These are phyloP conservation scores for Coenonympha glycerion DNA, from an alignment of 2,888 invertebrate species.

Conservation along the genomic window DNA sequence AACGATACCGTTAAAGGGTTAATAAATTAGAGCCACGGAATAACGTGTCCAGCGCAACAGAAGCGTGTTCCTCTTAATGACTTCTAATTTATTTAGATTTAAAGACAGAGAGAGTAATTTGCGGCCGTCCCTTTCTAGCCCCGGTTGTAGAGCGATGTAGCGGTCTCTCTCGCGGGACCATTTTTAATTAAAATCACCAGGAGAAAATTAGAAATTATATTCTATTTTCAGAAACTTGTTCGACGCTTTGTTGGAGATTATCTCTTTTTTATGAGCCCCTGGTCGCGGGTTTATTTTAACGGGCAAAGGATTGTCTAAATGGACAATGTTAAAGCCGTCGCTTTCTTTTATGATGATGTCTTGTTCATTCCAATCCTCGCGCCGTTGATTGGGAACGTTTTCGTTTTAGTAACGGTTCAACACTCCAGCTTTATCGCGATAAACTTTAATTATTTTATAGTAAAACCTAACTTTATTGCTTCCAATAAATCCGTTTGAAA, in stretches of 20 bases:
- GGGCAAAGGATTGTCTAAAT: conserved; percentile 66
- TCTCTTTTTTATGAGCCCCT: conserved; percentile 74
- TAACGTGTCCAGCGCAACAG: conserved; percentile 60
- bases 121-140: conserved; percentile 64
- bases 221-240: conserved; percentile 76
- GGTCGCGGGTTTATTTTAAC: conserved; percentile 70
- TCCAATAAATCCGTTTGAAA: conserved; percentile 13
- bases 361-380: conserved; percentile 59
- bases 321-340: conserved; percentile 51
- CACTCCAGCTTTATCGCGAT: conserved; percentile 19
- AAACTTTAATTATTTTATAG: conserved; percentile 12
- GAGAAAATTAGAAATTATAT: conserved; percentile 77
- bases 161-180: conserved; percentile 69
- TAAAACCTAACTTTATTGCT: conserved; percentile 17
- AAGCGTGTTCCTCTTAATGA: conserved; percentile 74
- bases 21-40: conserved; percentile 50
- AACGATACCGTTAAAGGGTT: conserved; percentile 25
- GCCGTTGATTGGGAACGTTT: conserved; percentile 55
- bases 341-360: conserved; percentile 60
- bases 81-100: conserved; percentile 75
- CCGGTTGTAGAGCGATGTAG: conserved; percentile 41
- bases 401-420: conserved; percentile 26
- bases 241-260: conserved; percentile 73
- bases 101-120: conserved; percentile 66
- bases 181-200: conserved; percentile 76